Conservation (phyloP, 2,113 vertebrate genomes). For the Capreolus pygargus region DNA sequence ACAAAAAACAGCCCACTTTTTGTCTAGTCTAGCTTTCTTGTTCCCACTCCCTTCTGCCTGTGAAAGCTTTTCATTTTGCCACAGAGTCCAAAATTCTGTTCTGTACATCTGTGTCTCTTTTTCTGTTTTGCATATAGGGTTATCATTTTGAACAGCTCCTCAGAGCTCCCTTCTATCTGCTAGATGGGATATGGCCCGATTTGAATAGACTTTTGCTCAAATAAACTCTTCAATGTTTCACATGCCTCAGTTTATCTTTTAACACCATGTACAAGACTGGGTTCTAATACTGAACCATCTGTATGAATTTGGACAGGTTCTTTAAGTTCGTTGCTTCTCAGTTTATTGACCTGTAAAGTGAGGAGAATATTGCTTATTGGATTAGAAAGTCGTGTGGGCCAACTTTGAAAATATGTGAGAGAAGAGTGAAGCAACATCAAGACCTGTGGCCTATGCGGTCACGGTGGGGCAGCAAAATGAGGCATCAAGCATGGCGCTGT, state of each 20-base stretch:
- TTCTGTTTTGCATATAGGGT: no score
- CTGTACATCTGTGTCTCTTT: no score
- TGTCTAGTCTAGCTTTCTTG: background rate
- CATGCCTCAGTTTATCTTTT: background rate
- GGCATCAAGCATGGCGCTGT: accelerated
- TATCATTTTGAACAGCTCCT: background rate
- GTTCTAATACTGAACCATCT: background rate
- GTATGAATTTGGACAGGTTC: background rate
- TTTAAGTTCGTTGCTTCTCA: background rate
- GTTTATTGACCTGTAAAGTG: background rate
- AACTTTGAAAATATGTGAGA: background rate
- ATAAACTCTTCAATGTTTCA: background rate
- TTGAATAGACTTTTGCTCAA: background rate
- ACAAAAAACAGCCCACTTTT: background rate
- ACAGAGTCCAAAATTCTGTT: no score
- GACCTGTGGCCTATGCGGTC: background rate
- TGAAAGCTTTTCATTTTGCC: background rate
- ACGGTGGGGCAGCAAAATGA: background rate
- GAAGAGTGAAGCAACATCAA: background rate
- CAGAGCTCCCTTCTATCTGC: background rate
- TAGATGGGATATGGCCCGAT: background rate
- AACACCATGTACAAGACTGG: background rate
- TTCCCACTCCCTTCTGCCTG: background rate
- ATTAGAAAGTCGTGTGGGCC: background rate
- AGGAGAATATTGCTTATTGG: background rate